phyloP scores from a whole-genome alignment of 2,113 vertebrate species.

The Piprites chloris region DNA sequence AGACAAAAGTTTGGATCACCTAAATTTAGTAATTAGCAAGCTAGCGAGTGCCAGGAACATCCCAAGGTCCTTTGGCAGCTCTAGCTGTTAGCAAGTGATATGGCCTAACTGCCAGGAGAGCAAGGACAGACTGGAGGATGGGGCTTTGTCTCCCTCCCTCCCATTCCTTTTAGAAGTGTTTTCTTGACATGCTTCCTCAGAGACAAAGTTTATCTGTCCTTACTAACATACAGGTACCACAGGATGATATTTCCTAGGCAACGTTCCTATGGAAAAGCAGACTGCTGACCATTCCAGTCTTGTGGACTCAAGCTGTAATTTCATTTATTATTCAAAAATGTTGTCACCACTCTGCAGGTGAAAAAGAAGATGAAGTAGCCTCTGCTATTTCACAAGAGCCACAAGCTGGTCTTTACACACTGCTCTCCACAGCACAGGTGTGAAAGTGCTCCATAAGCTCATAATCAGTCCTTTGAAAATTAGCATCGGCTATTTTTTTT shows the following conservation, averaged over 20 bases:
- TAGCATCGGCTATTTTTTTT: background rate
- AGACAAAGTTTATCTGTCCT: background rate
- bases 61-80: background rate
- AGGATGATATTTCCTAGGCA: slow-evolving; percentile 43
- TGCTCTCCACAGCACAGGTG: background rate
- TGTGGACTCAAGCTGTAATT: background rate
- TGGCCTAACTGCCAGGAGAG: background rate
- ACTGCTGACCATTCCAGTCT: background rate
- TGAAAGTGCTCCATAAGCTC: background rate
- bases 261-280: slow-evolving; percentile 17
- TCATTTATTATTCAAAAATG: background rate
- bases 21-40: background rate
- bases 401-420: background rate
- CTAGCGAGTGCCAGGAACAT: background rate
- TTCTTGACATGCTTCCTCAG: background rate
- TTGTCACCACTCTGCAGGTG: background rate
- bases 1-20: background rate
- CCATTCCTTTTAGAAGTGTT: background rate
- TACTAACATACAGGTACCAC: background rate
- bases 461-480: background rate
- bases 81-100: background rate
- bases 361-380: background rate
- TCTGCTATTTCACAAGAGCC: background rate
- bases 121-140: background rate
- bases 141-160: background rate